Conservation (phyloP, 2,888 invertebrate species). For the Spisula subtruncata region DNA sequence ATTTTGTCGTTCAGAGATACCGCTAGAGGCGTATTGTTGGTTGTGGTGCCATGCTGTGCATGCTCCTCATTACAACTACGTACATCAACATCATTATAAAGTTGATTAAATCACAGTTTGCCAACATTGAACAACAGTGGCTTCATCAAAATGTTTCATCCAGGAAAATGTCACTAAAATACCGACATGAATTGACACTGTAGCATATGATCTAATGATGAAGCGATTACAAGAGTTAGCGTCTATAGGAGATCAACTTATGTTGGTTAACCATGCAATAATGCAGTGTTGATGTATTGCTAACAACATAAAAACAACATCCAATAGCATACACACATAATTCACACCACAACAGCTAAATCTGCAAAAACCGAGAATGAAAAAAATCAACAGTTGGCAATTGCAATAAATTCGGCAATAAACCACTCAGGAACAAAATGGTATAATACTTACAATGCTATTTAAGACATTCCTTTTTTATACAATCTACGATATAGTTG, state of each 20-base stretch:
- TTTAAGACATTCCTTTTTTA: constrained; percentile 2
- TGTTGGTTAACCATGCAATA: constrained; percentile 24
- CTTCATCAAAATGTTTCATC: constrained; percentile 3
- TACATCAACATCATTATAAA: constrained; percentile 23
- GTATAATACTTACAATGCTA: not conserved
- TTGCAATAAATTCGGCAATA: not conserved
- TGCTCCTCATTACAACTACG: not conserved
- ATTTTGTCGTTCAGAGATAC: not conserved
- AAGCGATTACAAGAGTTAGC: too few relatives aligned
- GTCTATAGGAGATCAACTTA: not conserved
- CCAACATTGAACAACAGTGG: not conserved
- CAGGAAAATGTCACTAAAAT: not conserved
- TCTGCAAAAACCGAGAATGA: not conserved
- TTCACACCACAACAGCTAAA: not conserved
- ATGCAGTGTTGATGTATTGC: not conserved
- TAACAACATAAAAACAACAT: not conserved
- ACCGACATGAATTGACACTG: not conserved
- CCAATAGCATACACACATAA: not conserved
- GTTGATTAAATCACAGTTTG: constrained; percentile 7
- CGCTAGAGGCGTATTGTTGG: not conserved
- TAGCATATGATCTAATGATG: not conserved
- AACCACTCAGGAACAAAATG: not conserved
- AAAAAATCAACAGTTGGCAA: constrained; percentile 6
- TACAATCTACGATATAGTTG: not conserved
- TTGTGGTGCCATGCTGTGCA: not conserved